Conservation (phyloP, 2,113 vertebrate species). For the Cephalophus harveyi region DNA sequence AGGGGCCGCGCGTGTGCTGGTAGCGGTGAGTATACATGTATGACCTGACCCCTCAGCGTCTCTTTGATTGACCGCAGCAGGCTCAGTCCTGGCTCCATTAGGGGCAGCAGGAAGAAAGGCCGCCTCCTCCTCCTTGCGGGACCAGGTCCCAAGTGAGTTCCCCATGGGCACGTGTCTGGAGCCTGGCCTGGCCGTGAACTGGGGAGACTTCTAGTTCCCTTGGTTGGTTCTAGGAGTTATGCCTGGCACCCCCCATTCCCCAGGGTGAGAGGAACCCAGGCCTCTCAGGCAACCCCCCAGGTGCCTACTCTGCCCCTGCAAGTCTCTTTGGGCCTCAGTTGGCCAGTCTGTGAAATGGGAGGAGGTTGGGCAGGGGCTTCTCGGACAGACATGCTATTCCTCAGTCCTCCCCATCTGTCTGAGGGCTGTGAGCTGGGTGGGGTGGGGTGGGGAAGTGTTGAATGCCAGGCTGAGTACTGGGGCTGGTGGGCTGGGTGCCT, state of each 20-base stretch:
- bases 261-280: background rate
- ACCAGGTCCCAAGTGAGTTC: background rate
- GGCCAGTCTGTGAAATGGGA: background rate
- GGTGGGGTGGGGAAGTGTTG: too few species aligned
- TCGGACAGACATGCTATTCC: background rate
- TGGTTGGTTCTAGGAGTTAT: background rate
- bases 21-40: background rate
- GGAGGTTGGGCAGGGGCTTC: background rate
- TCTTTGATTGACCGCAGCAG: background rate
- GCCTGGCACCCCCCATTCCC: background rate
- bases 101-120: background rate
- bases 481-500: background rate
- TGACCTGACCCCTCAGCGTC: background rate
- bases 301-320: background rate
- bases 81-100: background rate
- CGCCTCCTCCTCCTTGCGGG: background rate
- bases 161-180: background rate
- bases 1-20: background rate
- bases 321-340: background rate
- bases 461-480: too few species aligned
- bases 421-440: too few species aligned
- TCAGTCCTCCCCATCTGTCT: background rate
- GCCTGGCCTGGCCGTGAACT: background rate
- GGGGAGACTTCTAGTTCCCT: background rate
- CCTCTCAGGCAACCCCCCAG: background rate